These are phyloP conservation scores for Crepidodera aurea DNA, from an alignment of 2,888 invertebrate species.

Conservation along the genomic window DNA sequence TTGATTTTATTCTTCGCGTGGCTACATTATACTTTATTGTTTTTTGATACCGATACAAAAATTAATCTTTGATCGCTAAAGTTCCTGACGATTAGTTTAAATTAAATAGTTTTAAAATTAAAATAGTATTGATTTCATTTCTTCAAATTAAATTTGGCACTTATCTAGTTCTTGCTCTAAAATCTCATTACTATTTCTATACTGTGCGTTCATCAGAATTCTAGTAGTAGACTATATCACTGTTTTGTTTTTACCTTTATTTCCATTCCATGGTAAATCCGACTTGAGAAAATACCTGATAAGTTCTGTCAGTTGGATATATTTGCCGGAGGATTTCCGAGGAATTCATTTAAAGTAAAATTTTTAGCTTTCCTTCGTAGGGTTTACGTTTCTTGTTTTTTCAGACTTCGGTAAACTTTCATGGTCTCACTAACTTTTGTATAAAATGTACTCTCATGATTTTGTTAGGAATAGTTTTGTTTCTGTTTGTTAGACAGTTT, in stretches of 20 bases:
- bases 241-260: neutral
- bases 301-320: conserved; percentile 27
- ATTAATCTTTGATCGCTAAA: no score
- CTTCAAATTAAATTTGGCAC: no score
- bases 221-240: neutral
- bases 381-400: conserved; percentile 33
- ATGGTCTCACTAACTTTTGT: conserved; percentile 31
- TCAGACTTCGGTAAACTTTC: conserved; percentile 31
- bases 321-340: conserved; percentile 27
- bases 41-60: no score
- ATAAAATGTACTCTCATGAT: conserved; percentile 31
- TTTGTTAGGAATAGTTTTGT: conserved; percentile 27
- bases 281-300: conserved; percentile 18
- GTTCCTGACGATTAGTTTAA: no score
- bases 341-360: conserved; percentile 31
- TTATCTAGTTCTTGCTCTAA: no score
- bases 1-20: neutral
- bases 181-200: no score
- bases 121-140: no score
- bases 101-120: no score
- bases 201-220: neutral
- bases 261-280: conserved; percentile 5
- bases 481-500: conserved; percentile 15
- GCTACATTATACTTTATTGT: neutral
- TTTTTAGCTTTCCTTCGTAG: conserved; percentile 27